Evolutionary conservation across 2,888 invertebrate species (phyloP).

Genomic region (Charanyca ferruginea): DNA sequence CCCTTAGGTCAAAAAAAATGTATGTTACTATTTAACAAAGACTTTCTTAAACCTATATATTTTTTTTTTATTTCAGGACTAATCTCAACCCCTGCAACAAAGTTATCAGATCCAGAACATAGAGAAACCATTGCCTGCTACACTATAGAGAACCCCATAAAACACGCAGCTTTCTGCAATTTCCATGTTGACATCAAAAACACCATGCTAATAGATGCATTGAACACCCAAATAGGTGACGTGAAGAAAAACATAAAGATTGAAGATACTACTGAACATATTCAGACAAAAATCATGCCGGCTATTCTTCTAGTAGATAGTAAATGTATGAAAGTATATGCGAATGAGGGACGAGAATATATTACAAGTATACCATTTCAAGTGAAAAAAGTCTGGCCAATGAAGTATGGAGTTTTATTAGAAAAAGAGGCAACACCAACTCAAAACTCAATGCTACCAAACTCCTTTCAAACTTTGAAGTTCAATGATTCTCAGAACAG

Average conservation of each 20-base stretch:
- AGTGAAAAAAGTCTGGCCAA: conserved; percentile 96
- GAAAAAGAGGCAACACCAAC: conserved; percentile 92
- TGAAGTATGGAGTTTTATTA: conserved; percentile 96
- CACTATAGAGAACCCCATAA: conserved; percentile 95
- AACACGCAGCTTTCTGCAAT: conserved; percentile 95
- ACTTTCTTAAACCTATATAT: too few relatives aligned
- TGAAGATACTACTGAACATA: conserved; percentile 88
- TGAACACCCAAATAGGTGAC: conserved; percentile 88
- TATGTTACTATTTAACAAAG: too few relatives aligned
- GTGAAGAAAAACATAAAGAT: conserved; percentile 88
- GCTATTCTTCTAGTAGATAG: conserved; percentile 94
- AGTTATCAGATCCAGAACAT: conserved; percentile 87
- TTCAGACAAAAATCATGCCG: conserved; percentile 90
- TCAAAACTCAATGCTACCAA: conserved; percentile 79
- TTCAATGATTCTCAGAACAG: conserved; percentile 85
- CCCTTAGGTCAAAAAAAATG: too few relatives aligned
- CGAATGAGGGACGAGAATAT: conserved; percentile 95
- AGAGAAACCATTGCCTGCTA: conserved; percentile 93
- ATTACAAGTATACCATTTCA: conserved; percentile 95
- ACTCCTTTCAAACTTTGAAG: conserved; percentile 80
- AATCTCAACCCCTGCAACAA: conserved; percentile 88
- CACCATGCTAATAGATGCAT: conserved; percentile 89
- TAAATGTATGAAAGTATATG: conserved; percentile 94
- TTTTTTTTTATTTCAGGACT: conserved; percentile 82
- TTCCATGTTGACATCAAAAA: conserved; percentile 89